Percentiles rank a stretch among this genome's conserved stretches.
Evolutionary conservation across 2,888 invertebrate genomes (phyloP).

Genomic region (Pegoplata infirma): DNA sequence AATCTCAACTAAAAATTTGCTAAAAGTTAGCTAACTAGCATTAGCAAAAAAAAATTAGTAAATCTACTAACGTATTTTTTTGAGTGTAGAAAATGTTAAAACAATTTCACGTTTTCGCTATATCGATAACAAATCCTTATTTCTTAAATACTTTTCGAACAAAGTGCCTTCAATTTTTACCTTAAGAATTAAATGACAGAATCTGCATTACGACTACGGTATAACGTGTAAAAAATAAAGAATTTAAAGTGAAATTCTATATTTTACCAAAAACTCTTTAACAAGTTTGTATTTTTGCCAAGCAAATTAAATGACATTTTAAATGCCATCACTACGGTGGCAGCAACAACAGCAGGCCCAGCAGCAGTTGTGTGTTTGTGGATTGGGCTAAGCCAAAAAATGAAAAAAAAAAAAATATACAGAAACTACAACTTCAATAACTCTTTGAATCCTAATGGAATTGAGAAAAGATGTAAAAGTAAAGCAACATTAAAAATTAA

Average conservation of each 20-base stretch:
- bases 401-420: neutral
- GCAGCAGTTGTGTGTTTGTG: neutral
- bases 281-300: neutral
- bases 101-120: too few species aligned
- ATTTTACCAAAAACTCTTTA: neutral
- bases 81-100: too few species aligned
- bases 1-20: too few species aligned
- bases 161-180: too few species aligned
- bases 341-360: too few species aligned
- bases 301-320: conserved; percentile 42
- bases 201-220: conserved; percentile 27
- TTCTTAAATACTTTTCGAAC: too few species aligned
- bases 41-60: too few species aligned
- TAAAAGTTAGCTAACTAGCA: too few species aligned
- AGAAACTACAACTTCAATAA: neutral
- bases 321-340: conserved; percentile 25
- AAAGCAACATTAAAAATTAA: neutral
- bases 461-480: neutral
- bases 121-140: too few species aligned
- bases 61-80: too few species aligned
- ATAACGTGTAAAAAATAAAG: neutral
- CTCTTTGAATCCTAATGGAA: neutral
- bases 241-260: neutral
- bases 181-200: conserved; percentile 31
- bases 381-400: neutral